Evolutionary conservation across 2,113 vertebrate species (phyloP), one percentile per base, ranked within the genome.

Genomic region (Aphyosemion australe): DNA sequence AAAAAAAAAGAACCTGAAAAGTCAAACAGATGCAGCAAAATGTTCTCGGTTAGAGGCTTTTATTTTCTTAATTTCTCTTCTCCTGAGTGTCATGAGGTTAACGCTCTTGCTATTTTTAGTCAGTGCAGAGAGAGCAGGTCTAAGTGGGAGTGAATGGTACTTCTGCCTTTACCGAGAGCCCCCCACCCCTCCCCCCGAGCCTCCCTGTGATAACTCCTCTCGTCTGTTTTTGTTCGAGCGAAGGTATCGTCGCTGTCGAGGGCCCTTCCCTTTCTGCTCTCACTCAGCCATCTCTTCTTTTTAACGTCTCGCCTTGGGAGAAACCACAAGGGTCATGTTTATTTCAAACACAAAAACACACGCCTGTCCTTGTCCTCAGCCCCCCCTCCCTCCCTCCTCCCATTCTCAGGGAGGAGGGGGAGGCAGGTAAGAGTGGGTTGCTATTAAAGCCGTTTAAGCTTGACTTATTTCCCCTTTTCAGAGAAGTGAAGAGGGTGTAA

Each of bases 91-190:
- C 72, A 15, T 8, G 46, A 78, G 73, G 58, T 80, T 85, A 91
- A 93, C 88, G 85, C 91, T 84, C 79, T 19, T 78, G 91, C 92
- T 95, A 93, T 94, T 95, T 94, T 94, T 94, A 87, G 87, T 76
- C 81, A 75, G 59, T 72, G 69, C 71, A 89, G 80, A 86, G 92
- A 69, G 92, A 66, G 81, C 88, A 85, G 89, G 86, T 89, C 87
- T 85, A 88, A 95, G 94, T 92, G 85, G 79, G 80, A 45, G 3
- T 90, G 92, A 94, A 93, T 92, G 92, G 90, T 90, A 92, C 94
- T 94, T 94, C 89, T 65, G 39, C 58, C 49, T 60, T 74, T 48
- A 21, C 55, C 2, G 2, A 43, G 50, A 51, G 26, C 31, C 26
- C 26, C 26, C 26, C 26, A 55, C 48, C 12, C 64, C 61, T 0